phyloP scores from a whole-genome alignment of 2,113 vertebrate genomes.

The Pseudonaja textilis region DNA sequence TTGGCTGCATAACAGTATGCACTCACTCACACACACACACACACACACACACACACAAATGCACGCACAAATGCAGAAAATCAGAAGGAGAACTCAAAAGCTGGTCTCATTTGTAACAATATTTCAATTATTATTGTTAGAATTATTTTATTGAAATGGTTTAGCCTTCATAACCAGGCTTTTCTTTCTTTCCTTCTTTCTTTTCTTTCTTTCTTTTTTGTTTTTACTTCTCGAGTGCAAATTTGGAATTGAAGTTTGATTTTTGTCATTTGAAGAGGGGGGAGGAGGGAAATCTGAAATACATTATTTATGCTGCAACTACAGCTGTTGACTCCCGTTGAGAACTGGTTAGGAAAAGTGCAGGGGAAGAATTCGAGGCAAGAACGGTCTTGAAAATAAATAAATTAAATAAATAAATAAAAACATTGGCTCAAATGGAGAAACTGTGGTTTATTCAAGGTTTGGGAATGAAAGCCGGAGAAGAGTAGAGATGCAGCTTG shows the following conservation, averaged over 20 bases:
- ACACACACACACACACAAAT: background rate
- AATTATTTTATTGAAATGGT: constrained; percentile 61
- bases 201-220: too few species aligned
- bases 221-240: constrained; percentile 45
- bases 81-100: constrained; percentile 58
- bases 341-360: background rate
- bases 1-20: constrained; percentile 51
- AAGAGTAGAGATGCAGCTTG: background rate
- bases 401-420: too few species aligned
- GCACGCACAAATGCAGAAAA: background rate
- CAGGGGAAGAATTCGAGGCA: background rate
- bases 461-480: background rate
- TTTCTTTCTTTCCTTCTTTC: too few species aligned
- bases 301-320: constrained; percentile 40
- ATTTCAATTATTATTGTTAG: constrained; percentile 65
- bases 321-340: background rate
- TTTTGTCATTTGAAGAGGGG: constrained; percentile 10
- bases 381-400: background rate
- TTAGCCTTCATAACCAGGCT: constrained; percentile 45
- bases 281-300: constrained; percentile 11
- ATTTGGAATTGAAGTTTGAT: constrained; percentile 16
- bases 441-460: fast-evolving
- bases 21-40: too few species aligned
- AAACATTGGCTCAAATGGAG: background rate
- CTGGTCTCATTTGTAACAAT: constrained; percentile 56